These are phyloP conservation scores for Phyllostomus hastatus DNA, from an alignment of 2,113 vertebrate genomes.

Conservation along the genomic window DNA sequence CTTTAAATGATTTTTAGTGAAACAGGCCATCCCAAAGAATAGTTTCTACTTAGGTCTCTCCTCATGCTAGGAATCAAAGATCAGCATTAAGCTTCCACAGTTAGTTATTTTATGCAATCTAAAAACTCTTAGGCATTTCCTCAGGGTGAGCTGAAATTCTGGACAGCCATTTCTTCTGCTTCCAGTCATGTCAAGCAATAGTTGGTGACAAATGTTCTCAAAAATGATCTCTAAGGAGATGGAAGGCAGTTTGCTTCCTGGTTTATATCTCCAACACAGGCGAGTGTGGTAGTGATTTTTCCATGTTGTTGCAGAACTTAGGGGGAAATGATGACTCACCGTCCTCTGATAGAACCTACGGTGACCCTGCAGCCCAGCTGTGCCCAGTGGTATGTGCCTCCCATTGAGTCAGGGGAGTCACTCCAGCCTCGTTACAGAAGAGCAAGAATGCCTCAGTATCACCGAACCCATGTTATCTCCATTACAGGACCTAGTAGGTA, in stretches of 20 bases:
- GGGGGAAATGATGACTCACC: background rate
- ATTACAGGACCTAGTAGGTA: background rate
- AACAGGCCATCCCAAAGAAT: background rate
- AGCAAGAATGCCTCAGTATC: background rate
- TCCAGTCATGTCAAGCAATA: background rate
- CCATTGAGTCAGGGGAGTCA: background rate
- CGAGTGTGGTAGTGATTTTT: background rate
- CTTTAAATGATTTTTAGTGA: background rate
- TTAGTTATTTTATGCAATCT: background rate
- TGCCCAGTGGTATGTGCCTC: background rate
- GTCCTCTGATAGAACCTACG: background rate
- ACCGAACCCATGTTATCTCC: background rate
- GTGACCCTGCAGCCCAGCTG: background rate
- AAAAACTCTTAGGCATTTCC: background rate
- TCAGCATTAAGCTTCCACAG: background rate
- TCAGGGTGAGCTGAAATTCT: background rate
- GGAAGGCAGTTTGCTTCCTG: background rate
- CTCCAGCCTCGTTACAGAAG: background rate
- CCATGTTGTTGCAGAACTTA: background rate
- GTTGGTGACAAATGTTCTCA: background rate
- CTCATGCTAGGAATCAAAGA: background rate
- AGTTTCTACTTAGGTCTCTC: background rate
- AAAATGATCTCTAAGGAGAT: background rate
- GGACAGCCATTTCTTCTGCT: background rate
- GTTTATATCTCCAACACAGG: background rate